Percentiles rank a stretch among this genome's conserved stretches.
These are phyloP conservation scores for Sipha maydis DNA, from an alignment of 2,888 invertebrate genomes.

Conservation along the genomic window DNA sequence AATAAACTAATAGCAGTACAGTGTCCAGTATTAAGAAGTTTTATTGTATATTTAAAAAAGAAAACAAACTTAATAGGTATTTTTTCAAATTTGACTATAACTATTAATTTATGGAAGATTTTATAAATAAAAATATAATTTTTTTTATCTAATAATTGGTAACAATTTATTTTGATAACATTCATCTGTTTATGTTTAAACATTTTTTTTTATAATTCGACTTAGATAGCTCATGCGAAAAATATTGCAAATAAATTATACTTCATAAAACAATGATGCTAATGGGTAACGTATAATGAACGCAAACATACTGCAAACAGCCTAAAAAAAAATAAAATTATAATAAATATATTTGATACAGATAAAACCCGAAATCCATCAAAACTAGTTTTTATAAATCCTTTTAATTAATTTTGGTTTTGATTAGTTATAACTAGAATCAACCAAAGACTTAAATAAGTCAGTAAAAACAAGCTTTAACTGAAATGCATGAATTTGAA, in stretches of 20 bases:
- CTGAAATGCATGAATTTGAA: too few species aligned
- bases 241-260: slow-evolving; percentile 63
- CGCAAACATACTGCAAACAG: slow-evolving; percentile 75
- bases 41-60: too few species aligned
- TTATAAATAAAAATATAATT: slow-evolving; percentile 3
- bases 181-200: not conserved
- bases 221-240: not conserved
- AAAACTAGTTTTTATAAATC: too few species aligned
- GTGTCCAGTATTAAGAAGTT: too few species aligned
- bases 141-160: slow-evolving; percentile 9
- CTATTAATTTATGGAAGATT: not conserved
- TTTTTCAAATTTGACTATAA: not conserved
- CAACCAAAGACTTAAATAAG: too few species aligned
- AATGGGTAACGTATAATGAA: slow-evolving; percentile 88
- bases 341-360: not conserved
- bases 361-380: too few species aligned
- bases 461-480: too few species aligned
- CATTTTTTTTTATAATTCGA: not conserved
- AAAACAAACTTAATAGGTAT: not conserved
- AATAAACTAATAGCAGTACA: too few species aligned
- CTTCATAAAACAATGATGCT: slow-evolving; percentile 85
- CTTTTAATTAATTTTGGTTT: too few species aligned
- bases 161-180: slow-evolving; percentile 27
- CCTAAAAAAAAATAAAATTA: slow-evolving; percentile 67
- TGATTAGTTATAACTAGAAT: too few species aligned